Evolutionary conservation across 2,888 invertebrate genomes (phyloP).

Genomic region (Smittia sp.): DNA sequence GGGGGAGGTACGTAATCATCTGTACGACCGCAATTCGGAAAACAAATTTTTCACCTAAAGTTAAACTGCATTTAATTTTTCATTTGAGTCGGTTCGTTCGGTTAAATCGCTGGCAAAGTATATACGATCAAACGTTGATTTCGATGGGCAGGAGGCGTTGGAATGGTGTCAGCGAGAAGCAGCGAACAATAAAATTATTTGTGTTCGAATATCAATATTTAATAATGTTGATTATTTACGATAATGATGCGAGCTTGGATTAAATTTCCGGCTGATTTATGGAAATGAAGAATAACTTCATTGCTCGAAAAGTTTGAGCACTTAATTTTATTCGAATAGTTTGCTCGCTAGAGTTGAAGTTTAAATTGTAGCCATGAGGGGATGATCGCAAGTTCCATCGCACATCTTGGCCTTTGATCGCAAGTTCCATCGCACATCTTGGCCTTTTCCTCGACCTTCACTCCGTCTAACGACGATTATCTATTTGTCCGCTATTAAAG

Average conservation of each 20-base stretch:
- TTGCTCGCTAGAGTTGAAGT: neutral
- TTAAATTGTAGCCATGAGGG: neutral
- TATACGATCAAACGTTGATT: neutral
- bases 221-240: neutral
- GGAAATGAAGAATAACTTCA: neutral
- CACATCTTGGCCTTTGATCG: too few relatives aligned
- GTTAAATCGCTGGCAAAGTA: neutral
- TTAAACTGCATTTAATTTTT: neutral
- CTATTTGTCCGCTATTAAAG: too few relatives aligned
- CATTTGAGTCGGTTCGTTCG: neutral
- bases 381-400: too few relatives aligned
- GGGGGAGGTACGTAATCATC: neutral
- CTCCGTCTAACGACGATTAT: too few relatives aligned
- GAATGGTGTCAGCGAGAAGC: neutral
- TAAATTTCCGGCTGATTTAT: constrained; percentile 8
- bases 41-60: neutral
- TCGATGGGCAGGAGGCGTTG: neutral
- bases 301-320: neutral
- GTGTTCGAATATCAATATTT: neutral
- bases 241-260: neutral
- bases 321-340: neutral
- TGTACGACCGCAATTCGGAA: neutral
- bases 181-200: constrained; percentile 4
- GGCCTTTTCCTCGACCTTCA: too few relatives aligned
- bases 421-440: too few relatives aligned